A percentile compares a stretch with the other conserved stretches of the same genome.
Evolutionary conservation across 2,888 invertebrate genomes (phyloP).

Genomic region (Lepidonotus clava): DNA sequence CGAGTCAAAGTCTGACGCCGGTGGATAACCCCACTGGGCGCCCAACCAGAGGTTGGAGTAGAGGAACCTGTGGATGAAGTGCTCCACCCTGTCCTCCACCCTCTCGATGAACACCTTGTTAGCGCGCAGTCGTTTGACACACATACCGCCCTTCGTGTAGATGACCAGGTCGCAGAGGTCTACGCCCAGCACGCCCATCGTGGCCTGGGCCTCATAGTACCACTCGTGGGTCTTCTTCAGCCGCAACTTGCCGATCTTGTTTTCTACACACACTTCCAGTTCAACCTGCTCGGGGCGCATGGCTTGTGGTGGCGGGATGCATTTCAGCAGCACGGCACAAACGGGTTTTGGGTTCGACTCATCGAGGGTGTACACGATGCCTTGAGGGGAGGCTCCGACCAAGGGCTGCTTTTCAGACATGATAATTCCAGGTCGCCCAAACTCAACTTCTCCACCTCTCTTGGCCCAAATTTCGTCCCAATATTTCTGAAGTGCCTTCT

Average conservation of each 20-base stretch:
- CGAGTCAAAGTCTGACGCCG: too few relatives aligned
- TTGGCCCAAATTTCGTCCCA: too few relatives aligned
- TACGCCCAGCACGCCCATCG: not conserved
- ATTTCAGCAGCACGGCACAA: too few relatives aligned
- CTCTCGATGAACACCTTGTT: not conserved
- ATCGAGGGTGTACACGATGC: not conserved
- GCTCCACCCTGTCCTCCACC: not conserved
- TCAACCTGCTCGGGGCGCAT: not conserved
- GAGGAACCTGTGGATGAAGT: not conserved
- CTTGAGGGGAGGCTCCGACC: not conserved
- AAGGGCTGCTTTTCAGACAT: not conserved
- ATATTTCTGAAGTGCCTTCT: too few relatives aligned
- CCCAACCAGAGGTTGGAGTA: too few relatives aligned
- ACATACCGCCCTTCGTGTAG: not conserved
- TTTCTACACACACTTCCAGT: too few relatives aligned
- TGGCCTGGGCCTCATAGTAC: not conserved
- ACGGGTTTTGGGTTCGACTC: too few relatives aligned
- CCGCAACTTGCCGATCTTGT: too few relatives aligned
- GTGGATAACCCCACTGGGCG: too few relatives aligned
- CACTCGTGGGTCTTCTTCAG: not conserved
- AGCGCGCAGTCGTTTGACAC: not conserved
- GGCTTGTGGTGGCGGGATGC: too few relatives aligned
- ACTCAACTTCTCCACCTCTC: too few relatives aligned
- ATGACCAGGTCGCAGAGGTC: not conserved
- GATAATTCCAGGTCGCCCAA: not conserved